Conservation (phyloP, 2,113 vertebrate genomes). For the Epinephelus moara region DNA sequence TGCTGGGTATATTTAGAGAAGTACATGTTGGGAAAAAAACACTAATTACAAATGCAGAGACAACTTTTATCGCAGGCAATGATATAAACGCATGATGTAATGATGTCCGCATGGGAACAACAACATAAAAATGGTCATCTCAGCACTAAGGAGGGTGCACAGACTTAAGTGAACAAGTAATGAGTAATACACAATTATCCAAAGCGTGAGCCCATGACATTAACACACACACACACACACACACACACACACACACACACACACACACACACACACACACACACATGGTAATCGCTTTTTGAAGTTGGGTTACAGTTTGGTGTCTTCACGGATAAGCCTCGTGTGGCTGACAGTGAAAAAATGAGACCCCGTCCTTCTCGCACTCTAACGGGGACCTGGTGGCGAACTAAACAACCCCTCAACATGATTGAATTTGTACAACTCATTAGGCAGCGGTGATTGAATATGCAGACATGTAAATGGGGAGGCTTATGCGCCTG, state of each 20-base stretch:
- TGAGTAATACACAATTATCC: slow-evolving; percentile 1
- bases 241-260: too few relatives aligned
- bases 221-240: too few relatives aligned
- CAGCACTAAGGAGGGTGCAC: background rate
- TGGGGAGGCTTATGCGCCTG: slow-evolving; percentile 12
- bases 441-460: slow-evolving; percentile 69
- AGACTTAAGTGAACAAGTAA: slow-evolving; percentile 24
- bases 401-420: slow-evolving; percentile 49
- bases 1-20: background rate
- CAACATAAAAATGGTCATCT: background rate
- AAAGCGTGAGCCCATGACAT: too few relatives aligned
- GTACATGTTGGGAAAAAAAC: background rate
- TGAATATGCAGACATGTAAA: slow-evolving; percentile 55
- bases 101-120: background rate
- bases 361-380: slow-evolving; percentile 5
- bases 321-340: background rate
- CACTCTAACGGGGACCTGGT: slow-evolving; percentile 41
- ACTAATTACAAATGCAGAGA: background rate
- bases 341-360: slow-evolving; percentile 2
- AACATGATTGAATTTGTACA: slow-evolving; percentile 70
- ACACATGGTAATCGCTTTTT: too few relatives aligned
- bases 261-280: too few relatives aligned
- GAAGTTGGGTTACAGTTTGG: too few relatives aligned
- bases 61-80: slow-evolving; percentile 5
- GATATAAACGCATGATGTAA: background rate